Percentiles rank a stretch among this genome's conserved stretches.
phyloP scores from a whole-genome alignment of 2,888 invertebrate genomes.

The Acrobasis suavella region DNA sequence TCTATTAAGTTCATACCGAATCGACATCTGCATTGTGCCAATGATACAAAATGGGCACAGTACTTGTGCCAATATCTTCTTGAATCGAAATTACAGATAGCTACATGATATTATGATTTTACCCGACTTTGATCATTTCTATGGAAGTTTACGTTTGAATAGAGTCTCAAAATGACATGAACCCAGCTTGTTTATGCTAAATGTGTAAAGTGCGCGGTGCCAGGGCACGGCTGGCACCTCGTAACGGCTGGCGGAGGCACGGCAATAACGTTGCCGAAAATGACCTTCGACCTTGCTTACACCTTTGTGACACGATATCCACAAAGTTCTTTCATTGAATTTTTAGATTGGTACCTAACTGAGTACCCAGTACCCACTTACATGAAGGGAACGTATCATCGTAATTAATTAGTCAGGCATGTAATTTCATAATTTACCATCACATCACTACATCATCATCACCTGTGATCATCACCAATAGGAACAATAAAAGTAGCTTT shows the following conservation, averaged over 20 bases:
- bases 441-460: too few species aligned
- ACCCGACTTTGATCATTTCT: constrained; percentile 8
- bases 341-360: not conserved
- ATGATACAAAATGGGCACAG: not conserved
- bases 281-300: constrained; percentile 62
- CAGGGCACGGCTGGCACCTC: constrained; percentile 27
- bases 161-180: not conserved
- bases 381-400: not conserved
- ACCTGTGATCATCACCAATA: too few species aligned
- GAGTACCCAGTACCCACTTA: too few species aligned
- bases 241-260: constrained; percentile 26
- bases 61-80: not conserved
- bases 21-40: not conserved
- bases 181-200: constrained; percentile 13
- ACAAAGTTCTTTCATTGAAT: constrained; percentile 2
- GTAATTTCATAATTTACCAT: too few species aligned
- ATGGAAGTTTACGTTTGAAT: constrained; percentile 7
- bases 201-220: constrained; percentile 32
- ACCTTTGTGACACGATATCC: constrained; percentile 34
- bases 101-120: not conserved
- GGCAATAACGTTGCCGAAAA: constrained; percentile 31
- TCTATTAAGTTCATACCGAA: constrained; percentile 5
- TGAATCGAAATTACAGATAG: not conserved
- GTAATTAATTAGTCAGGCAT: not conserved
- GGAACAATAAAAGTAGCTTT: too few species aligned